Percentiles rank a stretch among this genome's conserved stretches.
phyloP scores from a whole-genome alignment of 2,888 invertebrate genomes.

The Callyntrura guangdongensis region DNA sequence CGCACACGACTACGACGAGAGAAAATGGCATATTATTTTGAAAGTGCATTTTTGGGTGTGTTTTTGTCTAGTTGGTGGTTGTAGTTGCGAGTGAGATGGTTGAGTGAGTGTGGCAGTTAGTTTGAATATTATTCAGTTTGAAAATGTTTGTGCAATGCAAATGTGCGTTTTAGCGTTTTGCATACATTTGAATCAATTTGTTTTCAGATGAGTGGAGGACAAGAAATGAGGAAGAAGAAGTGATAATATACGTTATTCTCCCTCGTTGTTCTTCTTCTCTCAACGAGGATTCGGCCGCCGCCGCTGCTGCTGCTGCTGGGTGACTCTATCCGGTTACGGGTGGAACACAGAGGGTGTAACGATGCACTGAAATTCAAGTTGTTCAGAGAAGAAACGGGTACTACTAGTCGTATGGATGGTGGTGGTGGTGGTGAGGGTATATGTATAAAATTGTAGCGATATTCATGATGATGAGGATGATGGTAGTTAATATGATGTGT shows the following conservation, averaged over 20 bases:
- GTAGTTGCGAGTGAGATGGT: too few species aligned
- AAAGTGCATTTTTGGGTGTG: constrained; percentile 2
- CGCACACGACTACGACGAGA: background rate
- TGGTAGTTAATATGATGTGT: constrained; percentile 5
- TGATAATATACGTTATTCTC: constrained; percentile 55
- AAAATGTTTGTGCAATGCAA: constrained; percentile 64
- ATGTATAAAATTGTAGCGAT: background rate
- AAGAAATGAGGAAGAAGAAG: constrained; percentile 63
- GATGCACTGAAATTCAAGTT: background rate
- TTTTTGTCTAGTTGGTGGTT: background rate
- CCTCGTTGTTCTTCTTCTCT: too few species aligned
- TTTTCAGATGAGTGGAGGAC: constrained; percentile 43
- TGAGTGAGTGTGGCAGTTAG: background rate
- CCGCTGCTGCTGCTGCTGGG: background rate
- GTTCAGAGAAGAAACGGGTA: too few species aligned
- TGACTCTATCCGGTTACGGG: background rate
- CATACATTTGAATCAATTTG: constrained; percentile 78
- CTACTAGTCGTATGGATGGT: background rate
- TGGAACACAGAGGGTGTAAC: background rate
- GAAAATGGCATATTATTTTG: background rate
- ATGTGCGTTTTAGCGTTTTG: constrained; percentile 60
- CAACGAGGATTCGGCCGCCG: too few species aligned
- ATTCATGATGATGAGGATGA: background rate
- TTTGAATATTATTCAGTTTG: background rate
- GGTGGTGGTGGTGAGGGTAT: constrained; percentile 13